A percentile compares a stretch with the other conserved stretches of the same genome.
phyloP scores from a whole-genome alignment of 2,888 invertebrate genomes.

The Acanthosepion pharaonis region DNA sequence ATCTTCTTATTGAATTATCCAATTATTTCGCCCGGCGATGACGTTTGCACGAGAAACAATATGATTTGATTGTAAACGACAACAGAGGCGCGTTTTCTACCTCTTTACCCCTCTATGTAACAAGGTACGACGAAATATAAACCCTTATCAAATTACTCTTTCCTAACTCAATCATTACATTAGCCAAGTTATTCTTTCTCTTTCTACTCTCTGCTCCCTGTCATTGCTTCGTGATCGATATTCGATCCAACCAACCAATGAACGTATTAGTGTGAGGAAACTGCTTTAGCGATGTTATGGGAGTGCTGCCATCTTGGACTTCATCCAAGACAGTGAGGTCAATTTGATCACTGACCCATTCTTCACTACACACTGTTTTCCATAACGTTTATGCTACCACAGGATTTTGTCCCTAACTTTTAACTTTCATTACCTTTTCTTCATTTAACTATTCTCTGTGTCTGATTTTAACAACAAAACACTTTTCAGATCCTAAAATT shows the following conservation, averaged over 20 bases:
- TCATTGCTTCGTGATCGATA: background rate
- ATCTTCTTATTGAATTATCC: constrained; percentile 12
- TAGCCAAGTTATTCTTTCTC: background rate
- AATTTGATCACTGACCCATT: background rate
- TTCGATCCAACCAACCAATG: constrained; percentile 9
- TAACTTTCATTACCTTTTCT: background rate
- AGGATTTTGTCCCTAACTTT: background rate
- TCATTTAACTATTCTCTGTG: background rate
- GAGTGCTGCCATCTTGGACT: background rate
- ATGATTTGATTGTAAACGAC: constrained; percentile 23
- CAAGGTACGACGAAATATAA: background rate
- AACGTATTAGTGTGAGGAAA: background rate
- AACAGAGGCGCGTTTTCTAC: background rate
- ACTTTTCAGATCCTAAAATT: background rate
- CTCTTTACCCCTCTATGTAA: background rate
- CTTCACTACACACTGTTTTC: background rate
- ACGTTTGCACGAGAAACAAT: constrained; percentile 12
- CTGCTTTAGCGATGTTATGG: background rate
- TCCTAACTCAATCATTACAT: background rate
- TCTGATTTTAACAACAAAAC: background rate
- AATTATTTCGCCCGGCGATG: constrained; percentile 33
- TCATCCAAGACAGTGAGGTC: background rate
- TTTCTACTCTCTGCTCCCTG: background rate
- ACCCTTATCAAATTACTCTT: background rate
- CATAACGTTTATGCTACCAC: background rate